phyloP scores from a whole-genome alignment of 2,113 vertebrate species.

The Dinomys branickii region DNA sequence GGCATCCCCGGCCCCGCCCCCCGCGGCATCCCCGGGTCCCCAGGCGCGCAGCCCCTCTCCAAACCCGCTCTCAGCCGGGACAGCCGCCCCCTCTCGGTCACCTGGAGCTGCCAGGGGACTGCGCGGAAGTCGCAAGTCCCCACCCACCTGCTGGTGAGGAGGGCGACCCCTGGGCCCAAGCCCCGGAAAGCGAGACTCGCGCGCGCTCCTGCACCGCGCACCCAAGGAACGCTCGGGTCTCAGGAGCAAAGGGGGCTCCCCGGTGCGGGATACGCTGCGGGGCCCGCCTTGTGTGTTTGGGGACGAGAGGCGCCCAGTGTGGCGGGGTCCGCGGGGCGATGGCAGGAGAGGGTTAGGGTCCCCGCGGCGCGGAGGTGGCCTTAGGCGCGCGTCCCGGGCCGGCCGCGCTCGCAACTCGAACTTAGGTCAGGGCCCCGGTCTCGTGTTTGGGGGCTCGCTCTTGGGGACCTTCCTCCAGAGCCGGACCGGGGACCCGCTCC shows the following conservation, averaged over 20 bases:
- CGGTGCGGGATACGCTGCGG: neutral
- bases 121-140: neutral
- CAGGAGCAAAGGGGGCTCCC: neutral
- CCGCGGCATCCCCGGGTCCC: neutral
- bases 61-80: neutral
- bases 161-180: neutral
- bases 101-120: neutral
- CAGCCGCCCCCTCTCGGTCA: neutral
- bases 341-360: neutral
- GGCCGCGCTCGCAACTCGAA: neutral
- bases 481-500: neutral
- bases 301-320: neutral
- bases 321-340: neutral
- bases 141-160: neutral
- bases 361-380: neutral
- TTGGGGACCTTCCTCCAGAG: neutral
- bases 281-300: neutral
- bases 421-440: neutral
- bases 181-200: neutral
- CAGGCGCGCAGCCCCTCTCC: neutral
- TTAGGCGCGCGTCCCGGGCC: neutral
- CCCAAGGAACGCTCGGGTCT: neutral
- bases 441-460: neutral
- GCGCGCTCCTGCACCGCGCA: neutral
- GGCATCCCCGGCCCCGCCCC: slow-evolving; percentile 64